phyloP scores from a whole-genome alignment of 2,797 vertebrate genomes.

The Mionectes olivaceus region DNA sequence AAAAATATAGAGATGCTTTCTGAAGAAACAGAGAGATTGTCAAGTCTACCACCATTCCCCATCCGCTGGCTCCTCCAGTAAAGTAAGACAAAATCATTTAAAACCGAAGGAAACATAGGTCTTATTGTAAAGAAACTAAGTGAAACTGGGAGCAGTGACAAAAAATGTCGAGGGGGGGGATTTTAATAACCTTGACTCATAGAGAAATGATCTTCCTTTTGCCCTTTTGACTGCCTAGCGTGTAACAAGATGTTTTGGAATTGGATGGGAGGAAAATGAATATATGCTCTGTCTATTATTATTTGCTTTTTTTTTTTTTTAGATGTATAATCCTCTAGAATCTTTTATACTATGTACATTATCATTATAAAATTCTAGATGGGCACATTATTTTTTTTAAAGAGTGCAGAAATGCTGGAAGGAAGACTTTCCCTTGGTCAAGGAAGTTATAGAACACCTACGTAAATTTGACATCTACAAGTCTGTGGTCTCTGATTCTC shows the following conservation, averaged over 20 bases:
- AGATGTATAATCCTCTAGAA: background rate
- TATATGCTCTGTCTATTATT: background rate
- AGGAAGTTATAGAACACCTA: background rate
- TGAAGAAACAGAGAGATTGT: background rate
- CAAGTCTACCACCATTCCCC: background rate
- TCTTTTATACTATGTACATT: background rate
- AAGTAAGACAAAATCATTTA: background rate
- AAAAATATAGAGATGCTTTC: background rate
- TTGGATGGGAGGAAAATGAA: background rate
- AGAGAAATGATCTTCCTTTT: rapidly evolving
- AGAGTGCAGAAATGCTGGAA: background rate
- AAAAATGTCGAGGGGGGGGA: rapidly evolving
- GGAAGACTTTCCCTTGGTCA: background rate
- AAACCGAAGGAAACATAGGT: background rate
- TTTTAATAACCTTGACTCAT: background rate
- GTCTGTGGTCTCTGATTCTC: too few relatives aligned
- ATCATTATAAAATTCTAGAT: background rate
- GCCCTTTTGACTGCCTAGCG: background rate
- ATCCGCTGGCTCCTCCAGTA: background rate
- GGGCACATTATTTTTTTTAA: background rate
- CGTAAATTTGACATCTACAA: background rate
- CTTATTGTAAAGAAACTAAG: background rate
- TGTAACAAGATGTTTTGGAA: background rate
- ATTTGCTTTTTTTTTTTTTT: background rate
- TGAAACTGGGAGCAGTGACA: background rate